Conservation (phyloP, 2,888 invertebrate species). For the Epiblema foenella region DNA sequence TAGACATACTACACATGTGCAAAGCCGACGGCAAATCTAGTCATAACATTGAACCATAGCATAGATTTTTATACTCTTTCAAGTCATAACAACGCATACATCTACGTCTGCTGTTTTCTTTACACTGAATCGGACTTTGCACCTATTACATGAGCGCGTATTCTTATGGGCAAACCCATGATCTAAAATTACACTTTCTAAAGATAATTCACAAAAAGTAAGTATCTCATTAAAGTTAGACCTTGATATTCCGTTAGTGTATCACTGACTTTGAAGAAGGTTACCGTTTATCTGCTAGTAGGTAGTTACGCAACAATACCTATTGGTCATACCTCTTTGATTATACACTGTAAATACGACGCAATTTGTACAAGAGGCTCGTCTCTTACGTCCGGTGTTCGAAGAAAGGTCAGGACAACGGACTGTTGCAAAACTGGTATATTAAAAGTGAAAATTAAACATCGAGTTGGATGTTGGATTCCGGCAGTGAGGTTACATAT, state of each 20-base stretch:
- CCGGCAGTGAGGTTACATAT: conserved; percentile 3
- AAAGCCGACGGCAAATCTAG: neutral
- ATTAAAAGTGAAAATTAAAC: neutral
- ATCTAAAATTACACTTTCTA: conserved; percentile 29
- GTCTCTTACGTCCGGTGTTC: conserved; percentile 7
- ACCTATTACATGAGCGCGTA: conserved; percentile 13
- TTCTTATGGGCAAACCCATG: conserved; percentile 16
- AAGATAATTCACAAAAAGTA: conserved; percentile 21
- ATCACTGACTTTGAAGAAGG: conserved; percentile 74
- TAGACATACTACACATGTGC: neutral
- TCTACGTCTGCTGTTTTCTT: neutral
- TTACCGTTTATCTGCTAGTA: conserved; percentile 58
- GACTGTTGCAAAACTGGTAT: conserved; percentile 11
- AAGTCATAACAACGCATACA: neutral
- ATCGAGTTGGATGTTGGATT: neutral
- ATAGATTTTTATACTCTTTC: neutral
- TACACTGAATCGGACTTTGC: conserved; percentile 25
- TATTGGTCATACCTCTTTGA: conserved; percentile 24
- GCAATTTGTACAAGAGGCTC: conserved; percentile 32
- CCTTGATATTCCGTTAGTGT: conserved; percentile 69
- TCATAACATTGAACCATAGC: neutral
- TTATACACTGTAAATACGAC: conserved; percentile 30
- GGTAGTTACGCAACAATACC: conserved; percentile 34
- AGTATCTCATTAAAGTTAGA: conserved; percentile 54
- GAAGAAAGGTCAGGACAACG: neutral